phyloP scores from a whole-genome alignment of 2,888 invertebrate species.

The Drosophila rellima region DNA sequence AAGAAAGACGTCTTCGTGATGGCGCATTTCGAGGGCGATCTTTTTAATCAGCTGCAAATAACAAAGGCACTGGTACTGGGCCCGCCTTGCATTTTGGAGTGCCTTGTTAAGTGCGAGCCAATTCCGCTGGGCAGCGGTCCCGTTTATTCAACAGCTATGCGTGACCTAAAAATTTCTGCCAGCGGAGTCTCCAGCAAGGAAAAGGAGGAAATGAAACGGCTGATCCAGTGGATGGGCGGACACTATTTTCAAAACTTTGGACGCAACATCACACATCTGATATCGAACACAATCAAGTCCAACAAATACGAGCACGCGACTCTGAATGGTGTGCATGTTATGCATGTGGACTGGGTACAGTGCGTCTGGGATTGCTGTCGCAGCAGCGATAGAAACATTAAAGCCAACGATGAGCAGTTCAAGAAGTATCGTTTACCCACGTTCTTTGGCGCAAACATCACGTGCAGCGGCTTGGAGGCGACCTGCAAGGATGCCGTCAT shows the following conservation, averaged over 20 bases:
- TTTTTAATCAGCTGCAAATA: slow-evolving; percentile 89
- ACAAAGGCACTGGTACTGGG: slow-evolving; percentile 92
- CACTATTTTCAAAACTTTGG: slow-evolving; percentile 89
- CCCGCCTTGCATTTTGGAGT: slow-evolving; percentile 92
- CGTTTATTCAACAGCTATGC: slow-evolving; percentile 93
- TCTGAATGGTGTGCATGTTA: slow-evolving; percentile 88
- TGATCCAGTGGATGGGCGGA: slow-evolving; percentile 92
- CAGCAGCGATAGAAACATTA: slow-evolving; percentile 86
- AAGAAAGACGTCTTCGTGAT: slow-evolving; percentile 92
- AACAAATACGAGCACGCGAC: slow-evolving; percentile 90
- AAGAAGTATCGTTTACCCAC: slow-evolving; percentile 88
- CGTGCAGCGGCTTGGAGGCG: slow-evolving; percentile 89
- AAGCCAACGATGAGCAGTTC: slow-evolving; percentile 89
- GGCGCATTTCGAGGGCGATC: slow-evolving; percentile 91
- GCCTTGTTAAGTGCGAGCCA: slow-evolving; percentile 89
- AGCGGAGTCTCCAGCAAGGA: slow-evolving; percentile 87
- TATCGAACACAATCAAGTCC: slow-evolving; percentile 91
- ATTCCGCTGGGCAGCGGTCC: slow-evolving; percentile 92
- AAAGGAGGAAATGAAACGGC: slow-evolving; percentile 88
- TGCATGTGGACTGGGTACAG: slow-evolving; percentile 92
- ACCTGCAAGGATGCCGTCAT: slow-evolving; percentile 86
- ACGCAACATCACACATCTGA: slow-evolving; percentile 91
- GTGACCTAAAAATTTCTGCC: slow-evolving; percentile 89
- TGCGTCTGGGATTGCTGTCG: slow-evolving; percentile 92
- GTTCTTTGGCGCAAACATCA: slow-evolving; percentile 92